phyloP scores from a whole-genome alignment of 2,797 vertebrate species.

The Valencia hispanica region DNA sequence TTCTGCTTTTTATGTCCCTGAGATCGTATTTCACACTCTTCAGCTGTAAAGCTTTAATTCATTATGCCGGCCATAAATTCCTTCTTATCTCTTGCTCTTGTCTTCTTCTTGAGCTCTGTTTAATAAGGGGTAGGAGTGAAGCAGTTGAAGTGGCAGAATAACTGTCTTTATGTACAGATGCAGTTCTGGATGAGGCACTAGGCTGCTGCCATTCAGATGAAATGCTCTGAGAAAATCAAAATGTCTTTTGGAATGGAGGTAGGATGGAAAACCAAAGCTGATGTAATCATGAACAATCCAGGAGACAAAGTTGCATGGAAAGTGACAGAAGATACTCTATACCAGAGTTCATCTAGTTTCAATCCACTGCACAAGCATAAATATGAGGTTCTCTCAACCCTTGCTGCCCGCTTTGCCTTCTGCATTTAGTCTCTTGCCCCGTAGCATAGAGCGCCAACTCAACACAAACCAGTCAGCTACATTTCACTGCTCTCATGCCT shows the following conservation, averaged over 20 bases:
- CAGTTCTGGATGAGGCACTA: conserved; percentile 15
- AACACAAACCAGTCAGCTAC: conserved; percentile 69
- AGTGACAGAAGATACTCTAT: background rate
- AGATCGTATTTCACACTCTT: conserved; percentile 7
- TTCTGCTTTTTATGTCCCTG: background rate
- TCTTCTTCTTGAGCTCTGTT: background rate
- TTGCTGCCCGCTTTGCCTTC: conserved; percentile 59
- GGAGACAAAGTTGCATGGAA: background rate
- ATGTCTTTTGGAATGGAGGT: conserved; percentile 27
- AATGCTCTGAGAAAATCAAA: conserved; percentile 16
- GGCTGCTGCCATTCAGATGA: conserved; percentile 14
- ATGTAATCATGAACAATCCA: background rate
- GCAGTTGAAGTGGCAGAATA: conserved; percentile 4
- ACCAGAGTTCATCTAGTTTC: background rate
- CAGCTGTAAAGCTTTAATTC: background rate
- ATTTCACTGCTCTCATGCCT: conserved; percentile 98
- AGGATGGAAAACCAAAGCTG: conserved; percentile 24
- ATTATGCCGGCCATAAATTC: background rate
- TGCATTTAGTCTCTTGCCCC: conserved; percentile 53
- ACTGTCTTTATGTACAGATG: conserved; percentile 13
- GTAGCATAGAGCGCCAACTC: conserved; percentile 55
- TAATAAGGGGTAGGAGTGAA: conserved; percentile 4
- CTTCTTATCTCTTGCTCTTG: background rate
- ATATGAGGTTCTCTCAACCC: conserved; percentile 14
- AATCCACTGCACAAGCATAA: background rate